These are phyloP conservation scores for Troglohyphantes excavatus DNA, from an alignment of 2,888 invertebrate species.

Conservation along the genomic window DNA sequence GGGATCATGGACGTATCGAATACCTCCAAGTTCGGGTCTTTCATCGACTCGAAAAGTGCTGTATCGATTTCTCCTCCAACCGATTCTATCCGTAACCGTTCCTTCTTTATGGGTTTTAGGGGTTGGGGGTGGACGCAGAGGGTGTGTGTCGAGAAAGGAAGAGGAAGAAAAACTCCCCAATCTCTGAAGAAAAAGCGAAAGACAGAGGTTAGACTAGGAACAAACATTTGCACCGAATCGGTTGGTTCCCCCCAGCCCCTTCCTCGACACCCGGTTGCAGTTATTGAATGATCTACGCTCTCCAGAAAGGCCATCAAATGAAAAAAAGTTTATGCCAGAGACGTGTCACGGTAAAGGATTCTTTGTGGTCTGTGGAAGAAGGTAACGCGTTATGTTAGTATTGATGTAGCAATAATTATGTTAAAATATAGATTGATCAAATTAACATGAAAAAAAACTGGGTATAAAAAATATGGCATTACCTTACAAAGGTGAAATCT, in stretches of 20 bases:
- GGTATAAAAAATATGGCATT: no score
- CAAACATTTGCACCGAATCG: slow-evolving; percentile 61
- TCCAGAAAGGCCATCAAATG: slow-evolving; percentile 22
- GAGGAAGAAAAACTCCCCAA: slow-evolving; percentile 1
- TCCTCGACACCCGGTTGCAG: background rate
- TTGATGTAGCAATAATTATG: no score
- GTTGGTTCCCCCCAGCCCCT: slow-evolving; percentile 21
- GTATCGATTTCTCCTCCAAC: slow-evolving; percentile 31
- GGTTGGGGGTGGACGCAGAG: background rate
- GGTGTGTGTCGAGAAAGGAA: background rate
- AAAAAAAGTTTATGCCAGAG: slow-evolving; percentile 20
- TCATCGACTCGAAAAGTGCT: slow-evolving; percentile 12
- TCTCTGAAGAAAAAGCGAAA: slow-evolving; percentile 28
- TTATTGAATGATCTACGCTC: slow-evolving; percentile 29
- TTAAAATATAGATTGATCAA: no score
- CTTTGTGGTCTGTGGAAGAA: background rate
- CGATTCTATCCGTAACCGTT: slow-evolving; percentile 22
- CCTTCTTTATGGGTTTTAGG: slow-evolving; percentile 61
- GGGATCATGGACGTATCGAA: slow-evolving; percentile 22
- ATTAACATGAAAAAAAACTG: no score
- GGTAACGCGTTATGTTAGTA: no score
- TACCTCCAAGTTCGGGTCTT: background rate
- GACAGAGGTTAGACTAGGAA: slow-evolving; percentile 26
- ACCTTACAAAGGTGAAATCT: no score
- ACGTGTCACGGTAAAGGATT: slow-evolving; percentile 14